Evolutionary conservation across 2,113 vertebrate species (phyloP).

Genomic region (Takifugu flavidus): DNA sequence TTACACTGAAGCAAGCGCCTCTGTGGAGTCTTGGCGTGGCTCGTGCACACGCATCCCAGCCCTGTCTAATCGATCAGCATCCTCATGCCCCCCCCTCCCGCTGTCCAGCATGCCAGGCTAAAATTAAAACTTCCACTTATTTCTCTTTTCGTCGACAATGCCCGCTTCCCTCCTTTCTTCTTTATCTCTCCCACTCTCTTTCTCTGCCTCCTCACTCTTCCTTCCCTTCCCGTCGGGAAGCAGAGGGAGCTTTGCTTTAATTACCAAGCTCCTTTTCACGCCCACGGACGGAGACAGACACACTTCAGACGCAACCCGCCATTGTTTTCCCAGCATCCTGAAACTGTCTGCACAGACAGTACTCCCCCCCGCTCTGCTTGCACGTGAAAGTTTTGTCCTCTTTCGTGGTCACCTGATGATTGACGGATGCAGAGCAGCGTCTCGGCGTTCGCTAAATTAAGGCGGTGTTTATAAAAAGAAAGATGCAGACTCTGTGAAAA

Average conservation of each 20-base stretch:
- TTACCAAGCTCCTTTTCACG: constrained; percentile 66
- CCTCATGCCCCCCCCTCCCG: constrained; percentile 38
- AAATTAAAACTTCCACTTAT: constrained; percentile 57
- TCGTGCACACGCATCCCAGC: background rate
- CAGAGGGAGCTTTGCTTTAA: constrained; percentile 64
- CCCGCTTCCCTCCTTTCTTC: constrained; percentile 38
- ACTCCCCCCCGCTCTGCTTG: background rate
- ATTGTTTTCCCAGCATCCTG: constrained; percentile 46
- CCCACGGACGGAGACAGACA: constrained; percentile 46
- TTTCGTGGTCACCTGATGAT: background rate
- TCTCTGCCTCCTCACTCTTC: constrained; percentile 40
- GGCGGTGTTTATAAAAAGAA: constrained; percentile 29
- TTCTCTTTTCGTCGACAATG: constrained; percentile 55
- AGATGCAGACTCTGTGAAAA: constrained; percentile 45
- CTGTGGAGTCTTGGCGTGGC: constrained; percentile 9
- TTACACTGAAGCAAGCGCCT: constrained; percentile 12
- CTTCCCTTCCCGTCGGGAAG: constrained; percentile 42
- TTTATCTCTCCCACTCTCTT: constrained; percentile 36
- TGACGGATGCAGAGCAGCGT: constrained; percentile 16
- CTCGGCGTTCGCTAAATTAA: constrained; percentile 6
- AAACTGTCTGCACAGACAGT: constrained; percentile 12
- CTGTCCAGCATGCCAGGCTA: constrained; percentile 36
- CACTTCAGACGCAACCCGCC: constrained; percentile 55
- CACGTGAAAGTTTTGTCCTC: too few species aligned
- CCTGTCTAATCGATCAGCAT: constrained; percentile 38